Conservation (phyloP, 2,888 invertebrate genomes). For the Agrotis clavis region DNA sequence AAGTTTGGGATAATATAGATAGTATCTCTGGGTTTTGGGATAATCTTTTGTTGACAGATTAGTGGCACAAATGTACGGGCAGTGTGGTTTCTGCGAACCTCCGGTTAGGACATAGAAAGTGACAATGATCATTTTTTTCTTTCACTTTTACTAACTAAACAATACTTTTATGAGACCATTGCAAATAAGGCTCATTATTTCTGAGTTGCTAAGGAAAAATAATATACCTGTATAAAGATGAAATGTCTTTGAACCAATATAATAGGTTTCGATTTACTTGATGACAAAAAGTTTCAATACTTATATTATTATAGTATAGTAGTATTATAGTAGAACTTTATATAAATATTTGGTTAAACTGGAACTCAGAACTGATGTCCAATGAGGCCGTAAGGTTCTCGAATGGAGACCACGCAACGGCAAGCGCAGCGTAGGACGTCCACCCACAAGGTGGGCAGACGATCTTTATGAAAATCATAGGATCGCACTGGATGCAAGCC, state of each 20-base stretch:
- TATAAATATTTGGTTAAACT: no score
- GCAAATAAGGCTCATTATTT: slow-evolving; percentile 11
- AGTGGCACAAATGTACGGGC: slow-evolving; percentile 71
- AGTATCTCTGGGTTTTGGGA: slow-evolving; percentile 75
- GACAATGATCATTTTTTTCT: slow-evolving; percentile 73
- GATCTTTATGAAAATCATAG: no score
- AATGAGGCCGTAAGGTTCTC: no score
- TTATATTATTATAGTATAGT: no score
- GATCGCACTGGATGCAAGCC: no score
- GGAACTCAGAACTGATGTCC: no score
- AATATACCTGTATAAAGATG: background rate
- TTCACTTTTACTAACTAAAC: slow-evolving; percentile 53
- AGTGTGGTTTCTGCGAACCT: slow-evolving; percentile 79
- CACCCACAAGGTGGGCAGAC: no score
- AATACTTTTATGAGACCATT: slow-evolving; percentile 20
- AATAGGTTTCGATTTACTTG: no score
- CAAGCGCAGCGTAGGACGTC: no score
- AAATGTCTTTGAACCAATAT: background rate
- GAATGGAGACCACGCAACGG: no score
- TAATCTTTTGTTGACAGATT: slow-evolving; percentile 89
- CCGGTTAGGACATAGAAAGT: slow-evolving; percentile 73
- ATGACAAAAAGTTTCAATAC: no score
- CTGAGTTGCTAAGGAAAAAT: background rate
- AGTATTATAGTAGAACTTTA: no score
- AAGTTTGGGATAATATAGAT: slow-evolving; percentile 61